Conservation (phyloP, 2,888 invertebrate genomes). For the Brenthis ino region DNA sequence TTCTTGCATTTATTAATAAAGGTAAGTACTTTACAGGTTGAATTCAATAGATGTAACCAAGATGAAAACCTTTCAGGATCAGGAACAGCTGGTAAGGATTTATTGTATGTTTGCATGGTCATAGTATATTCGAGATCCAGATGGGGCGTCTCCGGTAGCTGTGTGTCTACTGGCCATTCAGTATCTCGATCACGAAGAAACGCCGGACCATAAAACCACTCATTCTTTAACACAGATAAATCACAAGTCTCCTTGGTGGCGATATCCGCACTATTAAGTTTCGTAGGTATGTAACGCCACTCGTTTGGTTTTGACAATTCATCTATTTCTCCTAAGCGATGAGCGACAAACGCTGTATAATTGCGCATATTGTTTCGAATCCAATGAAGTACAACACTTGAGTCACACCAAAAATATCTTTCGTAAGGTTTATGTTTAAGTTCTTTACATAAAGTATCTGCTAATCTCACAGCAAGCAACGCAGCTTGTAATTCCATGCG, state of each 20-base stretch:
- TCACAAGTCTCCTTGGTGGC: constrained; percentile 12
- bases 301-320: constrained; percentile 26
- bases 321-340: constrained; percentile 36
- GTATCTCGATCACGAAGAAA: background rate
- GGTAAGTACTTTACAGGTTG: constrained; percentile 18
- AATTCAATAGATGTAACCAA: constrained; percentile 26
- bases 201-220: background rate
- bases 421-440: too few relatives aligned
- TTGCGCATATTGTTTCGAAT: constrained; percentile 17
- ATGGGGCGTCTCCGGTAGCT: too few relatives aligned
- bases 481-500: constrained; percentile 38
- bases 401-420: constrained; percentile 40
- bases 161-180: background rate
- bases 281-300: constrained; percentile 21
- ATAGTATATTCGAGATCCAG: too few relatives aligned
- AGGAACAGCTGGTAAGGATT: constrained; percentile 14
- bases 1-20: constrained; percentile 14
- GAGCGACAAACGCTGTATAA: constrained; percentile 34
- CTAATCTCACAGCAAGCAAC: constrained; percentile 34
- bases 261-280: constrained; percentile 19
- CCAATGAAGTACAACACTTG: constrained; percentile 38
- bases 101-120: too few relatives aligned
- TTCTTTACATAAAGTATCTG: background rate
- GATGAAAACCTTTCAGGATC: constrained; percentile 30
- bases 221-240: background rate